Conservation (phyloP, 2,113 vertebrate species). For the Egretta garzetta region DNA sequence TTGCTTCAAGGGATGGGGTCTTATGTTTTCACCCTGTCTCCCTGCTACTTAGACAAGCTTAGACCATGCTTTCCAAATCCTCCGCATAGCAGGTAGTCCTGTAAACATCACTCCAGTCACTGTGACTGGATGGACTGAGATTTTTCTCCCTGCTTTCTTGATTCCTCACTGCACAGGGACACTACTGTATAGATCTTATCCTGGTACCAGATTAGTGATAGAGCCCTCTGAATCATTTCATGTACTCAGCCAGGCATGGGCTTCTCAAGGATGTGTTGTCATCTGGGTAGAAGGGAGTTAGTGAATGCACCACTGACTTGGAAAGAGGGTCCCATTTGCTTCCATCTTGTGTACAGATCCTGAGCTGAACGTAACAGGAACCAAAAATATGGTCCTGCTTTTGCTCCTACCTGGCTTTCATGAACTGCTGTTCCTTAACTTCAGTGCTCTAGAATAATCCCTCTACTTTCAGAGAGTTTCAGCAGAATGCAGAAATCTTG, state of each 20-base stretch:
- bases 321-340: background rate
- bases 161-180: background rate
- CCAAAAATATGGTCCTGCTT: background rate
- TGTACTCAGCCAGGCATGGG: background rate
- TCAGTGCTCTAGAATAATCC: background rate
- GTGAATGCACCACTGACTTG: background rate
- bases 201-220: background rate
- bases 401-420: background rate
- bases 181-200: background rate
- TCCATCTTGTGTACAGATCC: background rate
- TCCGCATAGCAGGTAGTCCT: background rate
- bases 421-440: background rate
- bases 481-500: background rate
- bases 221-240: background rate
- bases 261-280: background rate
- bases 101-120: background rate
- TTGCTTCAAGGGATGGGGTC: background rate
- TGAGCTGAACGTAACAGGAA: background rate
- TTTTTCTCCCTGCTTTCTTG: background rate
- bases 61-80: background rate
- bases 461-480: background rate
- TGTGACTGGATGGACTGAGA: background rate
- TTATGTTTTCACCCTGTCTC: background rate
- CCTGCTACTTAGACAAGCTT: background rate
- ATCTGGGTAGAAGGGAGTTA: background rate